Conservation (phyloP, 1,140 invertebrate genomes). For the Hestina assimilis region DNA sequence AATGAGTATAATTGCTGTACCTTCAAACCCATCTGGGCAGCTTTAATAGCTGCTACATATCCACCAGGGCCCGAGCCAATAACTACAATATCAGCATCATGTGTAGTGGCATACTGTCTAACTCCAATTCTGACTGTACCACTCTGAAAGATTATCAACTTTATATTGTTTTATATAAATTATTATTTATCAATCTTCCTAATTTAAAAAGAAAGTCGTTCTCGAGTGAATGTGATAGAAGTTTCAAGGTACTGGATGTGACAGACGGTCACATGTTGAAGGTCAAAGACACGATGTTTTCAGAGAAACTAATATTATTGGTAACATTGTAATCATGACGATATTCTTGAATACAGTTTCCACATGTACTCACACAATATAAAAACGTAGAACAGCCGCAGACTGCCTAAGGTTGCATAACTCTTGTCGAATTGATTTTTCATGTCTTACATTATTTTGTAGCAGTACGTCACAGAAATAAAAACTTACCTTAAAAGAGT, state of each 20-base stretch:
- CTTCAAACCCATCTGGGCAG: conserved; percentile 98
- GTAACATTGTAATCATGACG: neutral
- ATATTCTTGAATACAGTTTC: neutral
- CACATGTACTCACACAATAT: neutral
- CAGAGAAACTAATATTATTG: neutral
- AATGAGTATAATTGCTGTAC: conserved; percentile 69
- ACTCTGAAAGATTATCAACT: conserved; percentile 45
- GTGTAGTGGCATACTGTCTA: conserved; percentile 82
- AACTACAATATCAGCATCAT: conserved; percentile 96
- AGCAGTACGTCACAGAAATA: conserved; percentile 17
- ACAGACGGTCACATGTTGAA: conserved; percentile 67
- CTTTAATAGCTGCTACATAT: conserved; percentile 99
- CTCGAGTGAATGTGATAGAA: neutral
- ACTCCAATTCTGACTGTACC: conserved; percentile 64
- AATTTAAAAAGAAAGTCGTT: neutral
- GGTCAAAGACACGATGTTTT: conserved; percentile 44
- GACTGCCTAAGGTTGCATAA: conserved; percentile 40
- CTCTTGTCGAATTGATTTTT: conserved; percentile 12
- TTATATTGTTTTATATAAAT: neutral
- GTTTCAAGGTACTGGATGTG: neutral
- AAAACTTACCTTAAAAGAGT: conserved; percentile 56
- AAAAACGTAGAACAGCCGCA: neutral
- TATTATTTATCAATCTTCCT: neutral
- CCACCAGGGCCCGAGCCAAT: conserved; percentile 99
- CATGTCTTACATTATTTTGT: neutral